Conservation (phyloP, 2,888 invertebrate species). For the Shargacucullia verbasci region DNA sequence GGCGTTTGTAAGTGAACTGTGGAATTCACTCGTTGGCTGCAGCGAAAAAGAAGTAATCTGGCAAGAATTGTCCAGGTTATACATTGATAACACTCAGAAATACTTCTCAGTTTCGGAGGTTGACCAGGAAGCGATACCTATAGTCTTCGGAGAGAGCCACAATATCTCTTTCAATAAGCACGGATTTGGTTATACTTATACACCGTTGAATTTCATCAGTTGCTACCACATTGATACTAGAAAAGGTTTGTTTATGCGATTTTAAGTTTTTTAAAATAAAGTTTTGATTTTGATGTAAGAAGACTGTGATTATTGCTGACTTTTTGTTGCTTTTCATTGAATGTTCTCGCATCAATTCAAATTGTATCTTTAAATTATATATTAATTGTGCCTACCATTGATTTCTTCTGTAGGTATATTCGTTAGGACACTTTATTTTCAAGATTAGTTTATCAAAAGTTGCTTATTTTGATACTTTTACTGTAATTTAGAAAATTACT, state of each 20-base stretch:
- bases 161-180: constrained; percentile 82
- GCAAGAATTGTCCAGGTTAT: constrained; percentile 85
- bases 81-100: constrained; percentile 89
- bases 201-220: constrained; percentile 90
- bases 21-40: constrained; percentile 84
- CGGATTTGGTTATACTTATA: constrained; percentile 87
- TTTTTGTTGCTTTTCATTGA: too few species aligned
- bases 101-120: constrained; percentile 91
- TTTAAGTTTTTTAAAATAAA: too few species aligned
- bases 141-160: constrained; percentile 89
- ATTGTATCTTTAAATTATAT: too few species aligned
- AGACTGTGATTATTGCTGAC: too few species aligned
- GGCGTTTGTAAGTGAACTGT: constrained; percentile 86
- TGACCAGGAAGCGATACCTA: constrained; percentile 89
- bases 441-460: too few species aligned
- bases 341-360: too few species aligned
- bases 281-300: too few species aligned
- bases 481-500: too few species aligned
- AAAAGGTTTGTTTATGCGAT: constrained; percentile 89
- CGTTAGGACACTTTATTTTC: too few species aligned
- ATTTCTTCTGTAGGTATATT: too few species aligned
- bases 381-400: too few species aligned
- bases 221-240: constrained; percentile 90
- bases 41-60: constrained; percentile 79
- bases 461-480: too few species aligned